Percentiles rank a stretch among this genome's conserved stretches.
phyloP scores from a whole-genome alignment of 2,888 invertebrate species.

The Yponomeuta evonymella region DNA sequence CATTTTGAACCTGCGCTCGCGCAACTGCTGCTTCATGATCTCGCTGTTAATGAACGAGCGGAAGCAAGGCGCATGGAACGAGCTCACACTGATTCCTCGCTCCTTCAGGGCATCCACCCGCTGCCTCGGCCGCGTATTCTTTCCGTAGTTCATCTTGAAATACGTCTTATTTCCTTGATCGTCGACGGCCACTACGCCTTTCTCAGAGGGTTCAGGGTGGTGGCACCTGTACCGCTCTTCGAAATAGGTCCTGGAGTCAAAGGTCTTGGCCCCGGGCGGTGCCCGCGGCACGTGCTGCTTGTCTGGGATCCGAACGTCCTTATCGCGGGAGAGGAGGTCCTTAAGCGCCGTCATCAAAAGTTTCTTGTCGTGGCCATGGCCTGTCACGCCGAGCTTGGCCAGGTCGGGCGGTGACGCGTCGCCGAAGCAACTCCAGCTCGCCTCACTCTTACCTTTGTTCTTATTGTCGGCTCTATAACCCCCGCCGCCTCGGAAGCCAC shows the following conservation, averaged over 20 bases:
- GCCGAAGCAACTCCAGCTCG: slow-evolving; percentile 62
- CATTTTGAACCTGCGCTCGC: neutral
- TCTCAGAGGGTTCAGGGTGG: slow-evolving; percentile 49
- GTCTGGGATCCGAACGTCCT: neutral
- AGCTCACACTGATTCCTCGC: slow-evolving; percentile 57
- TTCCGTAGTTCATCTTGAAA: slow-evolving; percentile 39
- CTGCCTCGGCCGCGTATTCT: slow-evolving; percentile 44
- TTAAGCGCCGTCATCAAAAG: slow-evolving; percentile 32
- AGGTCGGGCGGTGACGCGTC: slow-evolving; percentile 46
- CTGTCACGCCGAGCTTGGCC: slow-evolving; percentile 58
- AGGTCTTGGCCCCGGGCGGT: slow-evolving; percentile 4
- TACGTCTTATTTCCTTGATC: slow-evolving; percentile 50
- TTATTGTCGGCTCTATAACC: slow-evolving; percentile 15
- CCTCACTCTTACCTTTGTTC: slow-evolving; percentile 22
- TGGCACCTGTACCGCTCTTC: slow-evolving; percentile 41
- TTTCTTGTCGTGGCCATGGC: slow-evolving; percentile 60
- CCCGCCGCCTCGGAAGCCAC: slow-evolving; percentile 21
- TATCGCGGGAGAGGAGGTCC: neutral
- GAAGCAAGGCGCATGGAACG: slow-evolving; percentile 63
- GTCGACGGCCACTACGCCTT: slow-evolving; percentile 52
- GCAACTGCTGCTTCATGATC: slow-evolving; percentile 40
- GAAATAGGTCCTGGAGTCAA: slow-evolving; percentile 23
- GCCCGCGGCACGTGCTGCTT: neutral
- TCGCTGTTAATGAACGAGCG: slow-evolving; percentile 55
- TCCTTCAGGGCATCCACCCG: slow-evolving; percentile 37